Percentiles rank a stretch among this genome's conserved stretches.
These are phyloP conservation scores for Sporophila hypoxantha DNA, from an alignment of 2,113 vertebrate species.

Conservation along the genomic window DNA sequence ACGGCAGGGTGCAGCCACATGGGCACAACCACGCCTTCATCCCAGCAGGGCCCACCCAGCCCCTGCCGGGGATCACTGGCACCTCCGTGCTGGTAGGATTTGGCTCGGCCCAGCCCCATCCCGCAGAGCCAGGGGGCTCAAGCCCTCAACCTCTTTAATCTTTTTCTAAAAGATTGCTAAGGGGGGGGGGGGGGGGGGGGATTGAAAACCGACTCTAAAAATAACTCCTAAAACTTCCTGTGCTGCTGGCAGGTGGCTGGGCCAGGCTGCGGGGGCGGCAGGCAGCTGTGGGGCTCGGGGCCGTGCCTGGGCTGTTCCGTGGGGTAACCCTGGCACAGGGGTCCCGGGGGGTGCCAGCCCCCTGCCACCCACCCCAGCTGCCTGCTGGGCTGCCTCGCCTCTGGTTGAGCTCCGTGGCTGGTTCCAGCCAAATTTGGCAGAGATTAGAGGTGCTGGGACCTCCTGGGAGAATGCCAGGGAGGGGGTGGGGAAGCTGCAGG, in stretches of 20 bases:
- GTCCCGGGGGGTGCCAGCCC: not conserved
- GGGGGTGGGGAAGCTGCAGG: not conserved
- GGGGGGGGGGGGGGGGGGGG: not conserved
- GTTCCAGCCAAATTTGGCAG: not conserved
- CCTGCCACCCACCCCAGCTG: not conserved
- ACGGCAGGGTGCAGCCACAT: not conserved
- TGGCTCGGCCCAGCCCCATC: not conserved
- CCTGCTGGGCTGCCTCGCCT: not conserved
- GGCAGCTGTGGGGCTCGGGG: not conserved
- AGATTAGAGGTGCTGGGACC: not conserved
- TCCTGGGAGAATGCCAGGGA: not conserved
- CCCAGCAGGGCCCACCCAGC: not conserved
- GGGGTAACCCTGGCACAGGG: not conserved
- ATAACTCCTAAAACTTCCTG: slow-evolving; percentile 55
- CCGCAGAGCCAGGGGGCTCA: rapidly evolving
- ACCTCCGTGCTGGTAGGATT: rapidly evolving
- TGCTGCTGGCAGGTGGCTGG: slow-evolving; percentile 43
- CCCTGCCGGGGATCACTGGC: not conserved
- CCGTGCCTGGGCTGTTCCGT: rapidly evolving
- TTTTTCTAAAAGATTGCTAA: not conserved
- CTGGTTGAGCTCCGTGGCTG: not conserved
- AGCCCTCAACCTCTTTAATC: not conserved
- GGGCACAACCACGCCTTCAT: not conserved
- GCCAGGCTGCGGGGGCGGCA: not conserved
- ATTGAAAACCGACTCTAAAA: not conserved